A percentile compares a stretch with the other conserved stretches of the same genome.
Conservation (phyloP, 2,113 vertebrate genomes). For the Semnornis frantzii region DNA sequence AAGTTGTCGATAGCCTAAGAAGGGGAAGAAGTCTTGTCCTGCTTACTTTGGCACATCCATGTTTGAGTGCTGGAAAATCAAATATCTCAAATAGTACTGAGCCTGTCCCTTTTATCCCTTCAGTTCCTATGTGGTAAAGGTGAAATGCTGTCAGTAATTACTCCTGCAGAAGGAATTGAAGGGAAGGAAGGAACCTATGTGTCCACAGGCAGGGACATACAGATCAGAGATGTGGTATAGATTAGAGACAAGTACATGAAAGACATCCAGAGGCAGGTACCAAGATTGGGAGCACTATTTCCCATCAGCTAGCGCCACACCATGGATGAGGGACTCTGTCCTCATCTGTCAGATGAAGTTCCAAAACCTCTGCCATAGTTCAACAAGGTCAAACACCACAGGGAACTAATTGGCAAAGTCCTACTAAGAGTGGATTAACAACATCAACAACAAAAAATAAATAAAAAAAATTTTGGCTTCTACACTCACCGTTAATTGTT, state of each 20-base stretch:
- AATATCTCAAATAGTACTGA: not conserved
- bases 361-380: not conserved
- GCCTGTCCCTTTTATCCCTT: not conserved
- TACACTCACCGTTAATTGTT: not conserved
- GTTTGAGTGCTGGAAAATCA: not conserved
- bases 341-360: not conserved
- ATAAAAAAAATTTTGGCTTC: not conserved
- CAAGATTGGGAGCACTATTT: not conserved
- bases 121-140: not conserved
- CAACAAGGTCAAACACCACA: not conserved
- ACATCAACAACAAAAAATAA: not conserved
- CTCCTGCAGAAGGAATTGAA: not conserved
- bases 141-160: not conserved
- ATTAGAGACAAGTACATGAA: not conserved
- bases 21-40: not conserved
- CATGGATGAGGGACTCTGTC: rapidly evolving
- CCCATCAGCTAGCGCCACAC: not conserved
- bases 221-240: not conserved
- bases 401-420: not conserved
- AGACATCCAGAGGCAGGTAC: not conserved
- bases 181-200: not conserved
- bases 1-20: not conserved
- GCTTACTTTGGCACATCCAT: not conserved
- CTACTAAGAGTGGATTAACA: not conserved
- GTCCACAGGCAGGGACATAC: not conserved